These are phyloP conservation scores for Acholoe squamosa DNA, from an alignment of 2,888 invertebrate species.

Conservation along the genomic window DNA sequence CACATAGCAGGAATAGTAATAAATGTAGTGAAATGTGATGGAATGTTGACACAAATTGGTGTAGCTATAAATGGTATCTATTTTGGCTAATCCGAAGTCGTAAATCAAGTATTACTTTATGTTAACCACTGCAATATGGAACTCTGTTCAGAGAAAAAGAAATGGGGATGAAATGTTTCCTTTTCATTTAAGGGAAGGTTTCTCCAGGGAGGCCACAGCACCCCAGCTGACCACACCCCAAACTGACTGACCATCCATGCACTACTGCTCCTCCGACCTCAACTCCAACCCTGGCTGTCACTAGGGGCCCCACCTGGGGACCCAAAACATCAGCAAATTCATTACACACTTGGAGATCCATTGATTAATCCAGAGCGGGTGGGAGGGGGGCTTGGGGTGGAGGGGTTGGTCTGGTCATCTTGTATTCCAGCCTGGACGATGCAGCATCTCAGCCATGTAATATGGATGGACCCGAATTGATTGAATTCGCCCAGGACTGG, in stretches of 20 bases:
- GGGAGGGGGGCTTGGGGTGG: neutral
- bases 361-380: constrained; percentile 39
- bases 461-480: constrained; percentile 57
- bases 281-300: constrained; percentile 24
- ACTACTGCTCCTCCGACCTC: neutral
- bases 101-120: no score
- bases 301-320: constrained; percentile 19
- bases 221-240: constrained; percentile 10
- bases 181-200: no score
- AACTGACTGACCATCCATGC: neutral
- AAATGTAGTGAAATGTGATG: no score
- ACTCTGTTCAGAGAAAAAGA: no score
- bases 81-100: no score
- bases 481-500: constrained; percentile 45
- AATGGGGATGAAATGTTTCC: no score
- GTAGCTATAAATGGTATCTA: no score
- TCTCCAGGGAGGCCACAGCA: neutral
- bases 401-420: constrained; percentile 6
- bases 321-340: constrained; percentile 61
- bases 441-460: constrained; percentile 57
- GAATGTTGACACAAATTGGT: no score
- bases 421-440: constrained; percentile 31
- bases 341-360: constrained; percentile 62
- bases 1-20: no score
- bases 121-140: no score